phyloP scores from a whole-genome alignment of 2,113 vertebrate species.

The Lutjanus erythropterus region DNA sequence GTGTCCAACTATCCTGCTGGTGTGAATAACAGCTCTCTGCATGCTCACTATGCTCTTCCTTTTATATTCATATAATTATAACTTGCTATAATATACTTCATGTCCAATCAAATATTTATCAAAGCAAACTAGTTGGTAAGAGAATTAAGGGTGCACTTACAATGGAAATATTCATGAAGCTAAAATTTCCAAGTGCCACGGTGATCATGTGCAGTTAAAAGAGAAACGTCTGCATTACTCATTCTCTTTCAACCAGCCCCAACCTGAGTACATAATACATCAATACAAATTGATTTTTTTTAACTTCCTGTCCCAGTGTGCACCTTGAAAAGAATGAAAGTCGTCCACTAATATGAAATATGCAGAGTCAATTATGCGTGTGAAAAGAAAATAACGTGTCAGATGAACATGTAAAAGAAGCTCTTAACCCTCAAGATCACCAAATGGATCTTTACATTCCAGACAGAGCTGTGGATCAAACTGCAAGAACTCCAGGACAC shows the following conservation, averaged over 20 bases:
- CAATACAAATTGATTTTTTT: constrained; percentile 1
- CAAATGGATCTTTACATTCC: no score
- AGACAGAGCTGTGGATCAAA: not conserved
- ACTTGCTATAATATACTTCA: not conserved
- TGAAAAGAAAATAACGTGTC: no score
- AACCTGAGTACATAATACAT: not conserved
- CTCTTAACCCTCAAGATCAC: not conserved
- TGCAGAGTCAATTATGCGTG: no score
- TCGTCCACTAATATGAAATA: no score
- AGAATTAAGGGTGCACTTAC: not conserved
- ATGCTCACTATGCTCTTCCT: not conserved
- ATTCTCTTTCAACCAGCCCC: not conserved
- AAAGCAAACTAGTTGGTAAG: not conserved
- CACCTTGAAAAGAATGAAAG: constrained; percentile 1
- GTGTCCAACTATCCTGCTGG: not conserved
- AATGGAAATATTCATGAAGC: not conserved
- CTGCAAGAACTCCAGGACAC: not conserved
- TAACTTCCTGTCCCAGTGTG: not conserved
- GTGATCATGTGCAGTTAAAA: not conserved
- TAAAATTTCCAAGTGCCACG: not conserved
- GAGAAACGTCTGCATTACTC: not conserved
- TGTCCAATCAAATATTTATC: not conserved
- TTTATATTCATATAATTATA: not conserved
- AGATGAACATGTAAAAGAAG: not conserved
- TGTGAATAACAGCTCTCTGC: no score